Evolutionary conservation across 2,797 vertebrate species (phyloP).

Genomic region (Acridotheres tristis): DNA sequence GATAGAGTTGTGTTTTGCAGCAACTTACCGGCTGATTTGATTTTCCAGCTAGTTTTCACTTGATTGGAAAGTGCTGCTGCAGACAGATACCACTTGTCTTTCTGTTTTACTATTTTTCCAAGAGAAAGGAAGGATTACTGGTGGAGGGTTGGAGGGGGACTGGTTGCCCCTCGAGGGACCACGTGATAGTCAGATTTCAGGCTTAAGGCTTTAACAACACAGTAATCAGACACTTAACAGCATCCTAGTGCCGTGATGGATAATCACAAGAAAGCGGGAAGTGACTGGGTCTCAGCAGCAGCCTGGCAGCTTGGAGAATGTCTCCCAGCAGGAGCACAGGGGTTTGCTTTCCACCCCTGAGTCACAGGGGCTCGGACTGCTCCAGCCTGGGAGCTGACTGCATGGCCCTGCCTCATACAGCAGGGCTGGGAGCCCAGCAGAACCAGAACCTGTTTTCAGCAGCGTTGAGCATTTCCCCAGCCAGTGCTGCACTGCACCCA

Average conservation of each 20-base stretch:
- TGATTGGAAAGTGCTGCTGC: constrained; percentile 49
- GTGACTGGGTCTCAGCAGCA: background rate
- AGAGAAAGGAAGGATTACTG: constrained; percentile 11
- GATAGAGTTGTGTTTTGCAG: constrained; percentile 53
- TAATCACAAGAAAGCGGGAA: constrained; percentile 31
- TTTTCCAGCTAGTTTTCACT: constrained; percentile 63
- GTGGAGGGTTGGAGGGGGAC: background rate
- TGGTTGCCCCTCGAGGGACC: background rate
- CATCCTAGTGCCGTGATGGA: constrained; percentile 10
- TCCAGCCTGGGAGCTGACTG: background rate
- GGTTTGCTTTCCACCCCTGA: background rate
- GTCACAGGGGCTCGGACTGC: background rate
- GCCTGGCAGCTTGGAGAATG: background rate
- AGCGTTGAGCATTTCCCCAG: fast-evolving
- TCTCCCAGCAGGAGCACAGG: background rate
- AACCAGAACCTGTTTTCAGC: background rate
- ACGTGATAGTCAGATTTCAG: constrained; percentile 33
- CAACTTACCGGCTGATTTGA: constrained; percentile 48
- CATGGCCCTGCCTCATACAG: background rate
- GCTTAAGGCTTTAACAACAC: constrained; percentile 41
- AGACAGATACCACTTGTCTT: constrained; percentile 37
- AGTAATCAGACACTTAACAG: constrained; percentile 53
- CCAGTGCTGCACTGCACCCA: background rate
- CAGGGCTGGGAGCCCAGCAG: fast-evolving
- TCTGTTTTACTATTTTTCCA: constrained; percentile 20